Evolutionary conservation across 2,797 vertebrate genomes (phyloP).

Genomic region (Falco peregrinus): DNA sequence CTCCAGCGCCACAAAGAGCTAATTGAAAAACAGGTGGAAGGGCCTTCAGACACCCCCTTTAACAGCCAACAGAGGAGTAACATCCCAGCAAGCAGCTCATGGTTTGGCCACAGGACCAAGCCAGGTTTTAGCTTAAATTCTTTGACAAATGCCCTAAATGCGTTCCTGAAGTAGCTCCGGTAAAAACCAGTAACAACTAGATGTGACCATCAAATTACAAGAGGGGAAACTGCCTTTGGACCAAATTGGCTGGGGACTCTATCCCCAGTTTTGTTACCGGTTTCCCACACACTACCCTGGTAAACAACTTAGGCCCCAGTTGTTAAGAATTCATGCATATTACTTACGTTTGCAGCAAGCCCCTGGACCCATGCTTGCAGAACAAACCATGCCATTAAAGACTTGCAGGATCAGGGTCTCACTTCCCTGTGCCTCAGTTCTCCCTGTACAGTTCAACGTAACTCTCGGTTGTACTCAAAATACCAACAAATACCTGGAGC

Average conservation of each 20-base stretch:
- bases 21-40: slow-evolving; percentile 44
- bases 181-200: background rate
- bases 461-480: background rate
- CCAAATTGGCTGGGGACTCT: background rate
- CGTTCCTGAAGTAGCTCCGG: background rate
- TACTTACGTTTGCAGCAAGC: background rate
- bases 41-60: background rate
- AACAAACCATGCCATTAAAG: background rate
- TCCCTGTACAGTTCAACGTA: background rate
- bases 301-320: background rate
- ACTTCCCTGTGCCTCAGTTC: background rate
- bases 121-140: background rate
- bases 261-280: background rate
- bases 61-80: background rate
- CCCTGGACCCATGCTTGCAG: background rate
- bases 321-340: background rate
- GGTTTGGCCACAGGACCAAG: background rate
- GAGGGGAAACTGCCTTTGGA: background rate
- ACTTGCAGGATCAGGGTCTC: background rate
- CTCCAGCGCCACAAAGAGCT: background rate
- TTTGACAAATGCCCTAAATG: background rate
- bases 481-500: background rate
- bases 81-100: background rate
- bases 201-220: background rate
- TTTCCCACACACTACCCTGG: background rate